Evolutionary conservation across 2,888 invertebrate species (phyloP).

Genomic region (Keiferia lycopersicella): DNA sequence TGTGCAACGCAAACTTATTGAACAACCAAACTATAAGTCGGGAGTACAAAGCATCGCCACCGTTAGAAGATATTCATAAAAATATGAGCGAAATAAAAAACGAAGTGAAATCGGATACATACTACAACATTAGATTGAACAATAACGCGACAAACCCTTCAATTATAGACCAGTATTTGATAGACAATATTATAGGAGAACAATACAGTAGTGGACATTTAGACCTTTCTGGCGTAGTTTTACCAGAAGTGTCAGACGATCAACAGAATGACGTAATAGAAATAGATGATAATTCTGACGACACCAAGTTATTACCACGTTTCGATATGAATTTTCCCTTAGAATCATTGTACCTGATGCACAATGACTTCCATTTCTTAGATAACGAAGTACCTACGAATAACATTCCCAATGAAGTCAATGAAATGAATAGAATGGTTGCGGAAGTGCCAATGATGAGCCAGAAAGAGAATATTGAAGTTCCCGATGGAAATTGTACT

Average conservation of each 20-base stretch:
- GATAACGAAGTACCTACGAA: constrained; percentile 63
- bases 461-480: constrained; percentile 59
- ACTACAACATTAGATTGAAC: constrained; percentile 62
- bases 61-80: constrained; percentile 71
- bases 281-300: constrained; percentile 75
- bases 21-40: constrained; percentile 57
- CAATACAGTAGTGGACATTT: constrained; percentile 63
- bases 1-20: constrained; percentile 69
- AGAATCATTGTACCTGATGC: constrained; percentile 70
- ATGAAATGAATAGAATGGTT: constrained; percentile 63
- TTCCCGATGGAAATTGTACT: constrained; percentile 44
- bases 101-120: constrained; percentile 71
- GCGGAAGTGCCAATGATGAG: constrained; percentile 62
- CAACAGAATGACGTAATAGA: constrained; percentile 73
- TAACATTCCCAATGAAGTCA: constrained; percentile 51
- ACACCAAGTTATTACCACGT: constrained; percentile 67
- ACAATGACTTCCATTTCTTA: constrained; percentile 72
- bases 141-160: constrained; percentile 57
- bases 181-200: constrained; percentile 71
- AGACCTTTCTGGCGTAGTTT: constrained; percentile 60
- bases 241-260: constrained; percentile 59
- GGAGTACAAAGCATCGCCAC: constrained; percentile 74
- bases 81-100: constrained; percentile 74
- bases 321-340: constrained; percentile 71
- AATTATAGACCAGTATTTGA: constrained; percentile 68